These are phyloP conservation scores for Murina feae DNA, from an alignment of 2,113 vertebrate genomes.

Conservation along the genomic window DNA sequence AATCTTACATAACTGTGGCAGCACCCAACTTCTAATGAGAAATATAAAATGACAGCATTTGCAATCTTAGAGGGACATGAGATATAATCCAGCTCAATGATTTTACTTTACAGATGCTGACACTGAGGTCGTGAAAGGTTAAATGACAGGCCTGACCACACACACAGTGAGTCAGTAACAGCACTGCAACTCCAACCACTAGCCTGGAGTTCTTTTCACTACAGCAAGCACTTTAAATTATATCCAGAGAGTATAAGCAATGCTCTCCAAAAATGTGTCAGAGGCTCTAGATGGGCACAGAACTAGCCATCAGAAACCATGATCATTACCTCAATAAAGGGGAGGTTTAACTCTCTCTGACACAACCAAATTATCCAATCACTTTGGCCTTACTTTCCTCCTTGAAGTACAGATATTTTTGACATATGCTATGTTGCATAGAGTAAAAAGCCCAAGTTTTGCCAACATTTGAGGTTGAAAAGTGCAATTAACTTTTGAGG, in stretches of 20 bases:
- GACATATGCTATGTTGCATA: slow-evolving; percentile 46
- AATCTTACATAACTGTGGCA: slow-evolving; percentile 26
- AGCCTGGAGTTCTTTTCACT: slow-evolving; percentile 45
- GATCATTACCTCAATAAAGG: slow-evolving; percentile 52
- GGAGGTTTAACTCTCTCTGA: slow-evolving; percentile 51
- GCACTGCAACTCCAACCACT: not conserved
- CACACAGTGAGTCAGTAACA: slow-evolving; percentile 48
- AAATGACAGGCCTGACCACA: slow-evolving; percentile 57
- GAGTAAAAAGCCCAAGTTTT: slow-evolving; percentile 45
- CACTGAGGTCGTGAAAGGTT: slow-evolving; percentile 41
- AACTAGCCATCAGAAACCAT: slow-evolving; percentile 51
- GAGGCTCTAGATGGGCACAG: slow-evolving; percentile 52
- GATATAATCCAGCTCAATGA: slow-evolving; percentile 2
- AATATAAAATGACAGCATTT: slow-evolving; percentile 44
- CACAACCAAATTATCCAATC: slow-evolving; percentile 58
- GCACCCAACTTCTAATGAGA: slow-evolving; percentile 35
- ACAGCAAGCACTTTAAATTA: slow-evolving; percentile 56
- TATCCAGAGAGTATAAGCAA: slow-evolving; percentile 53
- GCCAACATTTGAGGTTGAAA: slow-evolving; percentile 45
- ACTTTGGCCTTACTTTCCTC: slow-evolving; percentile 56
- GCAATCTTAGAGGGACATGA: not conserved
- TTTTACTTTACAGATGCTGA: slow-evolving; percentile 56
- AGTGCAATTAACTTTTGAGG: slow-evolving; percentile 50
- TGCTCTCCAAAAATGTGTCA: slow-evolving; percentile 67
- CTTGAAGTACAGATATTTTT: slow-evolving; percentile 55